These are phyloP conservation scores for Brenthis ino DNA, from an alignment of 2,888 invertebrate species.

Conservation along the genomic window DNA sequence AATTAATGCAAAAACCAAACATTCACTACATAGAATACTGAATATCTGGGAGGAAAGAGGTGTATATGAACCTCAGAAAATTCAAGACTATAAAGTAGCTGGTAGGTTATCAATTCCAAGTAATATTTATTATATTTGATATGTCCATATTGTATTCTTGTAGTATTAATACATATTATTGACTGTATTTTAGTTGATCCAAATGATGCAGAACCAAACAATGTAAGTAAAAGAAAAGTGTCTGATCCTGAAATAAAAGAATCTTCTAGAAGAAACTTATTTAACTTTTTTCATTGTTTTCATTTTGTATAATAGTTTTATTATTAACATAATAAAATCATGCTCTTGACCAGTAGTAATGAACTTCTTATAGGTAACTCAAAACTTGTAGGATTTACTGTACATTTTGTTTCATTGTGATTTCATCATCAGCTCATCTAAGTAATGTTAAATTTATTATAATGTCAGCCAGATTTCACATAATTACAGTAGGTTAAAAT, in stretches of 20 bases:
- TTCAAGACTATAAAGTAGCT: slow-evolving; percentile 89
- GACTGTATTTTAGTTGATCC: slow-evolving; percentile 61
- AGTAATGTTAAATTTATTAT: no score
- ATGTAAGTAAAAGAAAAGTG: slow-evolving; percentile 63
- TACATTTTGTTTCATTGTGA: no score
- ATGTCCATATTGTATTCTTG: not conserved
- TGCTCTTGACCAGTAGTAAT: not conserved
- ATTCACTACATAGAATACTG: slow-evolving; percentile 90
- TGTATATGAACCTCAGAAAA: slow-evolving; percentile 91
- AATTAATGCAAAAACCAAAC: slow-evolving; percentile 91
- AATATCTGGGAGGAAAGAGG: slow-evolving; percentile 96
- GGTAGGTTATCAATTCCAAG: slow-evolving; percentile 55
- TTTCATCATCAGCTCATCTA: no score
- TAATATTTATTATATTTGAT: not conserved
- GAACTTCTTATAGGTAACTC: no score
- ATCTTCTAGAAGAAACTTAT: no score
- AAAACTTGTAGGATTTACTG: no score
- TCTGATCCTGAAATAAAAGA: slow-evolving; percentile 58
- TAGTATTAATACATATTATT: not conserved
- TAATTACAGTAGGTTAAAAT: no score
- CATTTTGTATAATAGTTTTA: not conserved
- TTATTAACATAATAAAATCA: not conserved
- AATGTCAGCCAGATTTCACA: no score
- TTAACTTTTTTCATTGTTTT: no score
- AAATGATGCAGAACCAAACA: slow-evolving; percentile 62